Evolutionary conservation across 1,140 invertebrate species (phyloP).

Genomic region (Lepeophtheirus salmonis): DNA sequence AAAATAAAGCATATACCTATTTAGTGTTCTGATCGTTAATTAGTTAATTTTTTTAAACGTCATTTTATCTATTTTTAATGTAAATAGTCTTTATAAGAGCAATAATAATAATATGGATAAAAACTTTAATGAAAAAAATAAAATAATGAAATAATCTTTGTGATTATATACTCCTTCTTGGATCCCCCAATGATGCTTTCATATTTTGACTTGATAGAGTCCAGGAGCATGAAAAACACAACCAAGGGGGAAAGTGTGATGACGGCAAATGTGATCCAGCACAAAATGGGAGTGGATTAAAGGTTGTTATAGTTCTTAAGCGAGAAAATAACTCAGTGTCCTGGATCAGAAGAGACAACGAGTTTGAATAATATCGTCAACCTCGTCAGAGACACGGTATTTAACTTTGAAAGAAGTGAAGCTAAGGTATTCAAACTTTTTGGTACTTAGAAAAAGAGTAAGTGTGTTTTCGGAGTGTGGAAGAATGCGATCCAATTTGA

Average conservation of each 20-base stretch:
- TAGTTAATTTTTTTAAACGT: too few species aligned
- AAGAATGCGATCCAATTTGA: conserved; percentile 66
- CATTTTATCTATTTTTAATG: too few species aligned
- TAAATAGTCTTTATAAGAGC: too few species aligned
- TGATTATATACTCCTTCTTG: conserved; percentile 19
- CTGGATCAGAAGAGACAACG: conserved; percentile 77
- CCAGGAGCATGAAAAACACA: conserved; percentile 84
- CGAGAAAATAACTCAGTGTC: conserved; percentile 84
- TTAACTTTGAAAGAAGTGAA: conserved; percentile 84
- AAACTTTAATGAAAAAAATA: too few species aligned
- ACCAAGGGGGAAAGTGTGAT: conserved; percentile 84
- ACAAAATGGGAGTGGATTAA: conserved; percentile 89
- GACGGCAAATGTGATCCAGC: conserved; percentile 87
- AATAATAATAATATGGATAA: too few species aligned
- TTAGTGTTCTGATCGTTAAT: too few species aligned
- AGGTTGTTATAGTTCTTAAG: conserved; percentile 91
- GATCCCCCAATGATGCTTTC: conserved; percentile 39
- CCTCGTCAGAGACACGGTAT: conserved; percentile 39
- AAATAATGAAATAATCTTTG: too few species aligned
- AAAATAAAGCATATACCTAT: too few species aligned
- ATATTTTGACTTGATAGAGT: conserved; percentile 82
- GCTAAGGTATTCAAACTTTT: conserved; percentile 83
- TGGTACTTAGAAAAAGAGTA: conserved; percentile 71
- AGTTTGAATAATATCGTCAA: conserved; percentile 31
- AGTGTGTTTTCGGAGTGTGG: conserved; percentile 83